These are phyloP conservation scores for Pyrocephalus nanus DNA, from an alignment of 2,797 vertebrate genomes.

Conservation along the genomic window DNA sequence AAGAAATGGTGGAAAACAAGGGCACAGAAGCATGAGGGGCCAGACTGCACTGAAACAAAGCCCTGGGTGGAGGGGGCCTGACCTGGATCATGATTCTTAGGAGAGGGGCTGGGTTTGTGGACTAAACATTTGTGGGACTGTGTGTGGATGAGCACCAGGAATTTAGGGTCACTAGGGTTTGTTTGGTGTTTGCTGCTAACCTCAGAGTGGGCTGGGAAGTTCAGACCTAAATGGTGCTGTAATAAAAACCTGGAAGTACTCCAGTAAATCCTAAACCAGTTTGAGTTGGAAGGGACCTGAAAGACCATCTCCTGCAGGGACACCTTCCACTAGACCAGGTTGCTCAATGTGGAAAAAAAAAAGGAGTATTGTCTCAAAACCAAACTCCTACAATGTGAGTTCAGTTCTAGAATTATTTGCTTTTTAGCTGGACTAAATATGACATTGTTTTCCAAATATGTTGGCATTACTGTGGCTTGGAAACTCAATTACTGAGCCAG, in stretches of 20 bases:
- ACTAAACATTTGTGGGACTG: background rate
- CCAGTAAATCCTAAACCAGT: background rate
- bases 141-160: background rate
- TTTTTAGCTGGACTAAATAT: background rate
- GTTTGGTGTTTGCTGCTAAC: background rate
- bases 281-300: background rate
- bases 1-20: background rate
- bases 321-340: background rate
- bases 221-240: background rate
- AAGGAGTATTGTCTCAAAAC: background rate
- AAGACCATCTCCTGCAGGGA: background rate
- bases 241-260: background rate
- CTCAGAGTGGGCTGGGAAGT: background rate
- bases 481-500: background rate
- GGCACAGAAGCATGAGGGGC: rapidly evolving
- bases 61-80: background rate
- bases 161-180: background rate
- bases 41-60: background rate
- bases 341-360: background rate
- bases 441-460: background rate
- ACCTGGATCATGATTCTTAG: background rate
- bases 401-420: background rate
- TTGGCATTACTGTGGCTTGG: background rate
- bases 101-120: background rate
- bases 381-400: background rate